These are phyloP conservation scores for Acanthococcus lagerstroemiae DNA, from an alignment of 2,888 invertebrate species.

Conservation along the genomic window DNA sequence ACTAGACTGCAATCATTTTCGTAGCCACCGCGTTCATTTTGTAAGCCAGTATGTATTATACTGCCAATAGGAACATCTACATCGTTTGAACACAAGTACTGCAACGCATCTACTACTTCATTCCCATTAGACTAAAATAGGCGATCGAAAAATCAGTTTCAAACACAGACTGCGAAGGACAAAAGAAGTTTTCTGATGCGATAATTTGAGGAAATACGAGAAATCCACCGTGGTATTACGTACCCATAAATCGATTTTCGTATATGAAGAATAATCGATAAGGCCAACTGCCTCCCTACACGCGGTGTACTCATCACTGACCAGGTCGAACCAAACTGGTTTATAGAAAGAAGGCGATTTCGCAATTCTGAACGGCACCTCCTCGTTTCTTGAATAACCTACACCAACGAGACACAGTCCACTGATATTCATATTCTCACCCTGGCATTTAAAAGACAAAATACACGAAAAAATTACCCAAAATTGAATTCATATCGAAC, in stretches of 20 bases:
- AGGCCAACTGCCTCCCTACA: conserved; percentile 87
- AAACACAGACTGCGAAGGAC: too few species aligned
- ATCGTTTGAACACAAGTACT: conserved; percentile 90
- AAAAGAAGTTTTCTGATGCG: too few species aligned
- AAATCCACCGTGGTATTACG: too few species aligned
- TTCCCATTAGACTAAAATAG: conserved; percentile 62
- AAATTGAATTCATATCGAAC: too few species aligned
- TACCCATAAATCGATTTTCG: conserved; percentile 90
- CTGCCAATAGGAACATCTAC: conserved; percentile 87
- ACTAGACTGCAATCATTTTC: conserved; percentile 96
- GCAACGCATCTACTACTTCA: conserved; percentile 80
- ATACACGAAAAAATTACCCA: not conserved
- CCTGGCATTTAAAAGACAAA: not conserved
- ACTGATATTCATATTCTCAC: too few species aligned
- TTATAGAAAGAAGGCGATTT: conserved; percentile 55
- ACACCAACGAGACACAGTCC: too few species aligned
- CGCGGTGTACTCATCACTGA: conserved; percentile 80
- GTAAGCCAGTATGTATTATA: conserved; percentile 97
- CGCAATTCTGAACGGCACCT: conserved; percentile 7
- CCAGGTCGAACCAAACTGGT: conserved; percentile 82
- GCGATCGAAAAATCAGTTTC: conserved; percentile 7
- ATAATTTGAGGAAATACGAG: too few species aligned
- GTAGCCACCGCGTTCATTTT: conserved; percentile 86
- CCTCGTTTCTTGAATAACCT: too few species aligned
- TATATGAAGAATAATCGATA: conserved; percentile 94